phyloP scores from a whole-genome alignment of 2,888 invertebrate genomes.

The Lasioglossum oenotherae region DNA sequence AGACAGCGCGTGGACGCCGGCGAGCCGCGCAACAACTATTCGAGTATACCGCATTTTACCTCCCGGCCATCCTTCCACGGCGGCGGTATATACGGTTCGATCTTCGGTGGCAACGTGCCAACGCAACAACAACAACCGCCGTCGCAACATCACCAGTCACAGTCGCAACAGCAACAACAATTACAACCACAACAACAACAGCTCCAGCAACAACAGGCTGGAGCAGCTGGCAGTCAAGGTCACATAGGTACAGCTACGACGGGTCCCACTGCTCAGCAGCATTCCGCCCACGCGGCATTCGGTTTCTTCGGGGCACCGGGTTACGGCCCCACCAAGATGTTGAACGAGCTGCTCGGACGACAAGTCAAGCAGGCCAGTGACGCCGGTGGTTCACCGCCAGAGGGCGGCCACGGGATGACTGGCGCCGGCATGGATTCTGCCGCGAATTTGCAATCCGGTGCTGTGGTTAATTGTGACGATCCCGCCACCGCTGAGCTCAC shows the following conservation, averaged over 20 bases:
- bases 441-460: slow-evolving; percentile 83
- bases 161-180: slow-evolving; percentile 69
- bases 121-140: slow-evolving; percentile 71
- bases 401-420: slow-evolving; percentile 85
- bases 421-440: slow-evolving; percentile 84
- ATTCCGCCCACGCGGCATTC: slow-evolving; percentile 88
- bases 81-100: slow-evolving; percentile 94
- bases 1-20: slow-evolving; percentile 98
- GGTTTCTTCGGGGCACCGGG: slow-evolving; percentile 93
- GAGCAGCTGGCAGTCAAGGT: slow-evolving; percentile 80
- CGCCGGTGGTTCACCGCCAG: slow-evolving; percentile 86
- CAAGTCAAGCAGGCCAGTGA: slow-evolving; percentile 90
- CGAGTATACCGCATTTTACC: slow-evolving; percentile 91
- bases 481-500: slow-evolving; percentile 87
- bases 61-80: slow-evolving; percentile 93
- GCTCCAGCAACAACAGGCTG: slow-evolving; percentile 83
- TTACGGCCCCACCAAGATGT: slow-evolving; percentile 95
- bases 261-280: slow-evolving; percentile 85
- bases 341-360: slow-evolving; percentile 94
- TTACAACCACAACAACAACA: slow-evolving; percentile 61
- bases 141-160: slow-evolving; percentile 74
- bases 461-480: slow-evolving; percentile 86
- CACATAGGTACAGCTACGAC: slow-evolving; percentile 85
- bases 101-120: slow-evolving; percentile 89
- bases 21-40: slow-evolving; percentile 97